Evolutionary conservation across 2,113 vertebrate species (phyloP).

Genomic region (Scolopax mira): DNA sequence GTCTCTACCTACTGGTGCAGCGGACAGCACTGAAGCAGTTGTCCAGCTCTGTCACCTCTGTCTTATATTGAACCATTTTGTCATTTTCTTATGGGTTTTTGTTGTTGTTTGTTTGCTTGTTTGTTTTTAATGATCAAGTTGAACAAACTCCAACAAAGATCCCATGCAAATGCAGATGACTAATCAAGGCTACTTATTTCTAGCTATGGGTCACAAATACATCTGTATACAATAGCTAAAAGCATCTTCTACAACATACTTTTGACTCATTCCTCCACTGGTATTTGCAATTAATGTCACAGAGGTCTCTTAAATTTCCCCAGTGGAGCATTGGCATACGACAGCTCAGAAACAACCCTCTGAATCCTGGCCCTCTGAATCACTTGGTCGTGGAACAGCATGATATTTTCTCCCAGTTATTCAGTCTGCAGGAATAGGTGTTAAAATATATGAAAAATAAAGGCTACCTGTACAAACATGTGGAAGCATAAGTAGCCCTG

Average conservation of each 20-base stretch:
- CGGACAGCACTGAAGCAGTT: not conserved
- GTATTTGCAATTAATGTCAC: not conserved
- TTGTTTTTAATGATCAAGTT: not conserved
- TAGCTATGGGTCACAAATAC: not conserved
- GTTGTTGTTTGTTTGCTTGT: not conserved
- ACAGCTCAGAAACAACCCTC: not conserved
- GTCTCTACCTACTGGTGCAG: not conserved
- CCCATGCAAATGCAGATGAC: not conserved
- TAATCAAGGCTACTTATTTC: not conserved
- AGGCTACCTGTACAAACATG: not conserved
- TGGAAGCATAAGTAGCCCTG: not conserved
- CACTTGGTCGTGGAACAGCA: not conserved
- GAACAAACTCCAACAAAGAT: not conserved
- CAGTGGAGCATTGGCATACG: not conserved
- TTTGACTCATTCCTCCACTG: not conserved
- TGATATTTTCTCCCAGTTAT: not conserved
- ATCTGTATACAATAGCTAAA: not conserved
- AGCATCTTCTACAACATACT: rapidly evolving
- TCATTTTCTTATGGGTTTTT: not conserved
- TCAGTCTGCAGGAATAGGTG: not conserved
- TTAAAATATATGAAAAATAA: not conserved
- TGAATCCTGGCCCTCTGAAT: not conserved
- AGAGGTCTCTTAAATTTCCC: not conserved
- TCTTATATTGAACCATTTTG: not conserved
- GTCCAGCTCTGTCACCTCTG: not conserved